Evolutionary conservation across 23 tunicate species (phyloP), one percentile per base, ranked within the genome.

Genomic region (Clavelina lepadiformis): DNA sequence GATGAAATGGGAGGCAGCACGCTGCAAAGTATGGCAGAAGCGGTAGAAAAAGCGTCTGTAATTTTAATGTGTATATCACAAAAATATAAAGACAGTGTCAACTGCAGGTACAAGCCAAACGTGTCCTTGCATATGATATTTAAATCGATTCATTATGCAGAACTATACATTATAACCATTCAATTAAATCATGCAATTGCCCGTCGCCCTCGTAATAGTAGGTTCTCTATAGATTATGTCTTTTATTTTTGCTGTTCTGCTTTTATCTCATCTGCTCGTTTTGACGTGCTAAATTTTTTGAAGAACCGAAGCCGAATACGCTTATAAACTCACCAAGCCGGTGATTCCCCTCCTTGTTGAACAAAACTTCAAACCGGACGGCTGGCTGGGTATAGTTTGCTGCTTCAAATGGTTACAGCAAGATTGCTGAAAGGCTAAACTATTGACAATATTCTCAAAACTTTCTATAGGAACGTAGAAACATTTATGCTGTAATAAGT

Each of bases 291-390:
- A n/a, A n/a, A n/a, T n/a, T n/a, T n/a, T n/a, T 56, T 21, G 1
- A 20, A 77, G 91, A 61, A 83, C 91, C 3, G 91, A 83, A 60
- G 91, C 73, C 18, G 91, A 83, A 68, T 83, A 83, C 32, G 91
- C 91, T 5, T 83, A 67, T 31, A 58, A 61, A 51, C 33, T 54
- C 2, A 49, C 45, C 2, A 51, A 55, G 35, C 53, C 46, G 4
- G 38, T 83, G 34, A 61, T 83, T 55, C 91, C 91, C 18, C 46
- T 83, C 11, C 24, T 32, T 47, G 3, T 83, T 18, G 91, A 83
- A 67, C 15, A 26, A 19, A 38, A 59, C 23, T 83, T 75, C 31
- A 30, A 68, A 41, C 82, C 91, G n/a, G 91, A 83, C 32, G 91
- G 91, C 2, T 83, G 91, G 91, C 47, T 83, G 19, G 91, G 91